These are phyloP conservation scores for Oceanodroma leucorhoa DNA, from an alignment of 2,797 vertebrate genomes.

Conservation along the genomic window DNA sequence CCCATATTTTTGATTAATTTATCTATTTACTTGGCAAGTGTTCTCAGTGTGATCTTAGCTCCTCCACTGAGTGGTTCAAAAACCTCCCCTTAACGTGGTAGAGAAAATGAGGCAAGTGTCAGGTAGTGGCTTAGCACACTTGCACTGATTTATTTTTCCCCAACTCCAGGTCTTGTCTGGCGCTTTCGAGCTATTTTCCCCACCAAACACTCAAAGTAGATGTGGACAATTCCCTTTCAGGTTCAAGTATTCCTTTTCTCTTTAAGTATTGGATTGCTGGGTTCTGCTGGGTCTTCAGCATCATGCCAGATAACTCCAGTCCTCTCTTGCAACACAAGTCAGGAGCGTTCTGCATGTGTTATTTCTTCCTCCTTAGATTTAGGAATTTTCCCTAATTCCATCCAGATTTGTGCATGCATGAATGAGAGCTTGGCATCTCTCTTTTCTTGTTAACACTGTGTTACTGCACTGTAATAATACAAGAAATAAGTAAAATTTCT, in stretches of 20 bases:
- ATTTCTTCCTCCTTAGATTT: background rate
- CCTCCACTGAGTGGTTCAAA: background rate
- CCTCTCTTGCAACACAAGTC: background rate
- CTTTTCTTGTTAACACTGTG: constrained; percentile 13
- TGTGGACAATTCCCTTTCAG: constrained; percentile 54
- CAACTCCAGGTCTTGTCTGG: constrained; percentile 65
- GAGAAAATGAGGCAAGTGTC: background rate
- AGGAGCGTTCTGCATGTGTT: constrained; percentile 51
- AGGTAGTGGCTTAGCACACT: constrained; percentile 14
- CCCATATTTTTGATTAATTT: background rate
- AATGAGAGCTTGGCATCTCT: constrained; percentile 21
- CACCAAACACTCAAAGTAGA: constrained; percentile 61
- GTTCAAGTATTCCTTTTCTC: constrained; percentile 65
- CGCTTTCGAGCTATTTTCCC: constrained; percentile 57
- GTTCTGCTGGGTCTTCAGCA: constrained; percentile 61
- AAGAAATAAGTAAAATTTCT: background rate
- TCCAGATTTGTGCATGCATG: constrained; percentile 39
- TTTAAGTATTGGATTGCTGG: constrained; percentile 61
- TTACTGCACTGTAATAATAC: background rate
- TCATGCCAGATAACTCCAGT: constrained; percentile 17
- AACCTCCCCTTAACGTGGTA: background rate
- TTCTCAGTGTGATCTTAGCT: background rate
- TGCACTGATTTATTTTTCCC: constrained; percentile 63
- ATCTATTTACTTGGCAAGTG: background rate
- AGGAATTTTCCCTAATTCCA: constrained; percentile 6